A percentile compares a stretch with the other conserved stretches of the same genome.
Evolutionary conservation across 2,113 vertebrate species (phyloP).

Genomic region (Anser cygnoides): DNA sequence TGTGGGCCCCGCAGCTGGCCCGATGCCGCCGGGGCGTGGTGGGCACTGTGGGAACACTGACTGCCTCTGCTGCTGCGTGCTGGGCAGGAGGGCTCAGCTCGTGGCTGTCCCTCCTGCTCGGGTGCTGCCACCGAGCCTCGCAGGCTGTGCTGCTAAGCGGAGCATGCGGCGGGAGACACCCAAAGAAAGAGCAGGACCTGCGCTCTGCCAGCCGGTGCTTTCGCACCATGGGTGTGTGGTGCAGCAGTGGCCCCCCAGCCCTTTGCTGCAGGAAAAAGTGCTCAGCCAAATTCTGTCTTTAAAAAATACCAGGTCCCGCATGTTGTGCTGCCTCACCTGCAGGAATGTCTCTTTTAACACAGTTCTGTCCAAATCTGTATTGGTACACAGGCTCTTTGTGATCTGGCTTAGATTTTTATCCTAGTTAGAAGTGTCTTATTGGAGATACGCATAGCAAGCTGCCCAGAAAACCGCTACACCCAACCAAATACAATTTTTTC

Average conservation of each 20-base stretch:
- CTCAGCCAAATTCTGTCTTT: neutral
- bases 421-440: neutral
- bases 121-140: neutral
- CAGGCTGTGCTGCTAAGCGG: neutral
- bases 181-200: neutral
- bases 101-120: neutral
- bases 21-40: neutral
- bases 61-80: no score
- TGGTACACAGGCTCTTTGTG: neutral
- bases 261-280: neutral
- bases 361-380: neutral
- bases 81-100: neutral
- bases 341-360: neutral
- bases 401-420: neutral
- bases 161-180: neutral
- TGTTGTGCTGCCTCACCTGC: neutral
- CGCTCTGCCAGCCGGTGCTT: fast-evolving
- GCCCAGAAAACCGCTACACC: neutral
- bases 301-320: fast-evolving
- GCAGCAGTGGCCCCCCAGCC: neutral
- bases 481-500: fast-evolving
- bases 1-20: neutral
- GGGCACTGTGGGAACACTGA: neutral
- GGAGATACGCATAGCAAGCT: neutral
- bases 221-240: fast-evolving